phyloP scores from a whole-genome alignment of 2,888 invertebrate species.

The Volucella bombylans region DNA sequence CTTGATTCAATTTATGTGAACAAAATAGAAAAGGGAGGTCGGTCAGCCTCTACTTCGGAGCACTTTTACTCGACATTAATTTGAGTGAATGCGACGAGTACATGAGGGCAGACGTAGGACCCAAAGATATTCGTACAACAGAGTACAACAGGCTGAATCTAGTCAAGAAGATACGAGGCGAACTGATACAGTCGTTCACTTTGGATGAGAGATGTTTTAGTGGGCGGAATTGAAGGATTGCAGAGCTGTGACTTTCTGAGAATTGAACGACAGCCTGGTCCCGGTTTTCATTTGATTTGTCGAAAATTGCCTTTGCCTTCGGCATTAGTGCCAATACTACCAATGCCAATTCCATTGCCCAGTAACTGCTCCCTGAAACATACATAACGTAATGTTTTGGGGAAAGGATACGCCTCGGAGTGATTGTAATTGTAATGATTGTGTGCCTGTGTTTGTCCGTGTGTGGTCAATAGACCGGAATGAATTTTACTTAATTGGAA shows the following conservation, averaged over 20 bases:
- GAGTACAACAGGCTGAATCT: neutral
- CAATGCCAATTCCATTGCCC: no score
- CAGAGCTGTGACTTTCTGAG: no score
- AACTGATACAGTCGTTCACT: no score
- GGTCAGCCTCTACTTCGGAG: neutral
- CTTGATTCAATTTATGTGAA: conserved; percentile 57
- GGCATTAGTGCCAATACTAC: no score
- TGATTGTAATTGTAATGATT: conserved; percentile 24
- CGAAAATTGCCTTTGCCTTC: no score
- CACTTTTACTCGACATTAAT: conserved; percentile 25
- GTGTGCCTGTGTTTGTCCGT: neutral
- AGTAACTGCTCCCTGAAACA: neutral
- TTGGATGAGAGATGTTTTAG: no score
- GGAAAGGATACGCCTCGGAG: conserved; percentile 22
- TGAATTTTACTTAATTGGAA: conserved; percentile 60
- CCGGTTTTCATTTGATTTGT: no score
- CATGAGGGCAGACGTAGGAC: neutral
- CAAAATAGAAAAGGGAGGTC: conserved; percentile 18
- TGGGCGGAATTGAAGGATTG: no score
- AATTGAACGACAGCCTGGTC: no score
- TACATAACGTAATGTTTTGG: neutral
- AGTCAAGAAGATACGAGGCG: neutral
- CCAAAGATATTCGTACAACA: conserved; percentile 21
- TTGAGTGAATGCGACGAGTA: neutral
- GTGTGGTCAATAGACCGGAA: conserved; percentile 45